Base-by-base conservation (phyloP, 1,140 invertebrate genomes). In the Temnothorax curvispinosus region DNA sequence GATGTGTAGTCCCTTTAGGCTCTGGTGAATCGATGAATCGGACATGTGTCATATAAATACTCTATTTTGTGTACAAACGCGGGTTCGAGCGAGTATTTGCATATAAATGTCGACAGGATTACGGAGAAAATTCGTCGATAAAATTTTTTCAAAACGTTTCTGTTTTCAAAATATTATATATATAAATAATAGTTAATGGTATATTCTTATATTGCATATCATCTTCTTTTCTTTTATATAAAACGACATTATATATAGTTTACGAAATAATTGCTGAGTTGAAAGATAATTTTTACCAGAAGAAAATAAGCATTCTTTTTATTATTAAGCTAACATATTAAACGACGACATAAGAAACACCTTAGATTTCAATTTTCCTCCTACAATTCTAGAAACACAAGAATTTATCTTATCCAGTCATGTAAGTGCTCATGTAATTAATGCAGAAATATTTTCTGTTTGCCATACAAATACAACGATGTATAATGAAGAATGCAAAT, bases 401-500 rank as follows among this genome's bases (percentile, higher is more conserved):
- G 44, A 84, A 74, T 60, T 50, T 41, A 71, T 60, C 69, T 75
- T 75, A 58, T 35, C 41, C 41, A 13, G 35, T 47, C 50, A n/a
- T 18, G 21, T 47, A 75, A 84, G 54, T 62, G 13, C 18, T 71
- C 27, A 47, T 32, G 13, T 38, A 84, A 84, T 74, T 62, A 84
- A 75, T 75, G 54, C 52, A 67, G 80, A 84, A 74, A 84, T 75
- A 85, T 85, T 85, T 85, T 85, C 74, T 77, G 75, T 85, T 64
- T 78, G 35, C 21, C 58, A 44, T 65, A 78, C 82, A 78, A 85
- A 85, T 78, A 65, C 47, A 56, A 65, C 38, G 74, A 9, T 78
- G 82, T 85, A 65, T 78, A 78, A 78, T 85, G 72, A 85, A 85
- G 50, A 85, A 85, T 85, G 82, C 75, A 85, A 85, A 85, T 85